phyloP scores from a whole-genome alignment of 2,888 invertebrate species.

The Andrena minutula region DNA sequence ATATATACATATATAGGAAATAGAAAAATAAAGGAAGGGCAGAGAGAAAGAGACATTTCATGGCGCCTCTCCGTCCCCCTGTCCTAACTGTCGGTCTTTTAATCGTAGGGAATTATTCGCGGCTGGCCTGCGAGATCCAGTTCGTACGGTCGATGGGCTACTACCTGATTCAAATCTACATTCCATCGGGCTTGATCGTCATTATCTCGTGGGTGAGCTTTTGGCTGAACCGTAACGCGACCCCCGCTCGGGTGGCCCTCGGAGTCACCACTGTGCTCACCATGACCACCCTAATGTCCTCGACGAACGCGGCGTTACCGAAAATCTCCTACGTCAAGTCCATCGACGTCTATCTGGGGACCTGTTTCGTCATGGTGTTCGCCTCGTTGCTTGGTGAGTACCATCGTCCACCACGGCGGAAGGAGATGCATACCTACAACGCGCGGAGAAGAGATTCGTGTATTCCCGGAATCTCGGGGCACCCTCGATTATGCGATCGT shows the following conservation, averaged over 20 bases:
- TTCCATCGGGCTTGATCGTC: conserved; percentile 98
- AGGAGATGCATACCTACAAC: background rate
- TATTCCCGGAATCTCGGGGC: background rate
- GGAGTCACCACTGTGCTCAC: conserved; percentile 98
- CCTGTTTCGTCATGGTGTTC: conserved; percentile 99
- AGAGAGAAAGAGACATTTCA: conserved; percentile 71
- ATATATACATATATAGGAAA: background rate
- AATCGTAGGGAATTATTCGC: conserved; percentile 96
- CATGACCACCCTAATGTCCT: conserved; percentile 99
- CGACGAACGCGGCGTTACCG: conserved; percentile 97
- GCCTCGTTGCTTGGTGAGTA: conserved; percentile 96
- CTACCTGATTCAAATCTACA: conserved; percentile 99
- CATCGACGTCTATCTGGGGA: conserved; percentile 98
- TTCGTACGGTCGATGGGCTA: conserved; percentile 99
- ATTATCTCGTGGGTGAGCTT: conserved; percentile 99
- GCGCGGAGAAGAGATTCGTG: background rate
- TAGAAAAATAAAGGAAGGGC: conserved; percentile 18
- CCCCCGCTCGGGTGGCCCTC: conserved; percentile 96
- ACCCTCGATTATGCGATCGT: background rate
- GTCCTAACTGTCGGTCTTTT: conserved; percentile 77
- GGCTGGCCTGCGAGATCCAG: conserved; percentile 98
- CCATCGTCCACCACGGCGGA: conserved; percentile 59
- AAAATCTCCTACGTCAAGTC: conserved; percentile 99
- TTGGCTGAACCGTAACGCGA: conserved; percentile 98
- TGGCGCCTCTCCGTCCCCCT: conserved; percentile 73